Evolutionary conservation across 2,888 invertebrate species (phyloP), one percentile per base, ranked within the genome.

Genomic region (Mellilla xanthometata): DNA sequence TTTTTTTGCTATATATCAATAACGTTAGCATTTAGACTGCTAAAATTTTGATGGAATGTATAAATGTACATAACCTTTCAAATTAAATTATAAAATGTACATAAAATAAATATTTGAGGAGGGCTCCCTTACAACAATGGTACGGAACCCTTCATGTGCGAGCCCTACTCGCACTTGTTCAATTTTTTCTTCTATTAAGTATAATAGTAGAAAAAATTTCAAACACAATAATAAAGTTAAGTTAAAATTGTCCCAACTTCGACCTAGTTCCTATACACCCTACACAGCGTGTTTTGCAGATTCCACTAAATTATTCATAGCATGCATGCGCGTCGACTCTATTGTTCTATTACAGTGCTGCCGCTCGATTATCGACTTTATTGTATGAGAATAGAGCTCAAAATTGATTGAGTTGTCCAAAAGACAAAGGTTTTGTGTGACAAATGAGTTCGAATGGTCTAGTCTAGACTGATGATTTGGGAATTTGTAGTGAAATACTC

Each of bases 301-400:
- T 28, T 39, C 30, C 24, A 38, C 33, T 50, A 35, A 47, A 54
- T 54, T 54, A 54, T 54, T 54, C 53, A 54, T 48, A 15, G 39
- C 40, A 35, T 41, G 40, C 32, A 38, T 26, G 40, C 30, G 27
- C 30, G 26, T 31, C 46, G 31, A 46, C 27, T 39, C 11, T 23
- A 39, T 27, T 36, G 46, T 36, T 36, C 40, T 35, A 40, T 27
- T 40, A 31, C 19, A 31, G 26, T 36, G 27, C 26, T 12, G 11
- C 28, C 32, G n/a, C 9, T 27, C 40, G 39, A 58, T 63, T 54
- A 49, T 50, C 54, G 36, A 31, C 27, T 46, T 19, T 46, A 10
- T 3, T 0, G 2, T 5, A 13, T 23, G 10, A 26, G 11, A 32
- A 40, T 46, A 40, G 46, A 22, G 34, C 11, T 35, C 4, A 27